phyloP scores from a whole-genome alignment of 2,888 invertebrate genomes.

The Volucella inanis region DNA sequence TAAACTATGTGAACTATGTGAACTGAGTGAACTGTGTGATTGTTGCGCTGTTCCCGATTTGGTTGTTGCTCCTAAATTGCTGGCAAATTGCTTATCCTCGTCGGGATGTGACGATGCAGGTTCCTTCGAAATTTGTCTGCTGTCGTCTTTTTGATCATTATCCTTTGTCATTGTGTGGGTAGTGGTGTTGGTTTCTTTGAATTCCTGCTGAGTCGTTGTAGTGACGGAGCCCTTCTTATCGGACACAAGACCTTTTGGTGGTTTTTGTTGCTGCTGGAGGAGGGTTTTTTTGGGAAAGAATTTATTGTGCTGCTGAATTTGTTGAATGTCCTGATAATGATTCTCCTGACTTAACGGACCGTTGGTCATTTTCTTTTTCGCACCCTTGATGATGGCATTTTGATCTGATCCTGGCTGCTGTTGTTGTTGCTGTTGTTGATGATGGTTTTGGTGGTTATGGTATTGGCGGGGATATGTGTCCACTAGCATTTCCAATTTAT shows the following conservation, averaged over 20 bases:
- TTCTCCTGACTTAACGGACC: constrained; percentile 54
- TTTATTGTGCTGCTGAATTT: constrained; percentile 44
- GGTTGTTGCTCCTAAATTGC: constrained; percentile 13
- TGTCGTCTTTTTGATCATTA: constrained; percentile 34
- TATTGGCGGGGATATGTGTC: constrained; percentile 18
- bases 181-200: constrained; percentile 29
- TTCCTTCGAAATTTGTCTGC: neutral
- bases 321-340: constrained; percentile 49
- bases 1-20: constrained; percentile 33
- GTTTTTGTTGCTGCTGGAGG: constrained; percentile 16
- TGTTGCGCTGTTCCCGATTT: neutral
- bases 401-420: constrained; percentile 53
- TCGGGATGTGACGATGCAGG: neutral
- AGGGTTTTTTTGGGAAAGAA: constrained; percentile 5
- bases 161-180: constrained; percentile 5
- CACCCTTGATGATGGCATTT: constrained; percentile 77
- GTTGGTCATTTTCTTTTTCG: constrained; percentile 80
- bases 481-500: constrained; percentile 51
- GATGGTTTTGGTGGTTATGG: neutral
- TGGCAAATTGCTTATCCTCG: constrained; percentile 40
- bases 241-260: constrained; percentile 7
- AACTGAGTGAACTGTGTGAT: no score
- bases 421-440: constrained; percentile 33
- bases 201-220: constrained; percentile 50
- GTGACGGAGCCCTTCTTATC: constrained; percentile 42